Base-by-base conservation (phyloP, 2,797 vertebrate genomes). In the Threskiornis aethiopicus region DNA sequence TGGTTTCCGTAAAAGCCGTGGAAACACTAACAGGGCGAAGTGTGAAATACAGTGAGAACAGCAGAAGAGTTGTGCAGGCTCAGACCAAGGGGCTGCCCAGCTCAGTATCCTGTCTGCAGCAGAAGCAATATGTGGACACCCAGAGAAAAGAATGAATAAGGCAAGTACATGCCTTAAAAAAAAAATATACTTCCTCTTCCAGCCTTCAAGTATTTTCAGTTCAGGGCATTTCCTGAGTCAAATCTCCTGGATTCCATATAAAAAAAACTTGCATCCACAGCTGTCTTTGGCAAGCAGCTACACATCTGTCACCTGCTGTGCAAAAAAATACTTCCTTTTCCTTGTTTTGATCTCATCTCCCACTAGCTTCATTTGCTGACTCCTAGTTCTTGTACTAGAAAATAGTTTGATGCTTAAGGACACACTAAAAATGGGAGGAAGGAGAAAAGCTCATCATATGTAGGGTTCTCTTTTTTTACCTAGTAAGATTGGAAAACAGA, bases 241-340 rank as follows among this genome's bases (percentile, higher is more conserved):
- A 47, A 64, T 46, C 39, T 47, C 33, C 47, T 44, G 55, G 42
- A 87, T 52, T 83, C 41, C 25, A 4, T 57, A 37, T 24, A 33
- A 93, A 42, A 95, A 41, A 61, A 33, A 22, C 41, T 80, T 16
- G 25, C 42, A 82, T 81, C 41, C 61, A 61, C 83, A 71, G 65
- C 69, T 95, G 91, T 5, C 82, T 75, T 84, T 95, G 89, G 87
- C 85, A 93, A 57, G 71, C 41, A 83, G 57, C n/a, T 92, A 51
- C 61, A 26, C 0, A 3, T 73, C 87, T 93, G 59, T 39, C 16
- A 4, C 72, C 47, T 78, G 80, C 61, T 93, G 85, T 61, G 82
- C 4, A 7, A 86, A 93, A 87, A 57, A 10, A 13, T n/a, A 33
- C 57, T 93, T 94, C 89, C 55, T 89, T 85, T 88, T 70, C 76